Evolutionary conservation across 2,113 vertebrate species (phyloP), one percentile per base, ranked within the genome.

Genomic region (Myiopsitta monachus): DNA sequence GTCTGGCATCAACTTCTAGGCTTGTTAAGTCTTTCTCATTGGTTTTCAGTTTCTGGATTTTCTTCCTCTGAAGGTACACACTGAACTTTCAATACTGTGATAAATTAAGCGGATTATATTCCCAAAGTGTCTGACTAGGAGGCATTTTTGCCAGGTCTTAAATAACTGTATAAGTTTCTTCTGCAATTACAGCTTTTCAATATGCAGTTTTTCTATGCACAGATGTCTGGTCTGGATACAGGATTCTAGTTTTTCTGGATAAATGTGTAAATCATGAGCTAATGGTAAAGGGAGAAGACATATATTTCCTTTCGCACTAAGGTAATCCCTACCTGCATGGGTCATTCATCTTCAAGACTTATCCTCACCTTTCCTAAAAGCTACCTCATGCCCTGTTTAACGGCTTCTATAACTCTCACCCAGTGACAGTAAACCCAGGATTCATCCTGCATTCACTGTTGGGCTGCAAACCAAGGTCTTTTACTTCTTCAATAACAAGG

Each of bases 181-280:
- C n/a, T 63, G 26, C 23, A 72, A 43, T 19, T 83, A 31, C 16
- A 75, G 14, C 6, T 68, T 84, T 86, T 55, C 27, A 75, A 11
- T 0, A 0, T 6, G 12, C 14, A 88, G 18, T 26, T 81, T 88
- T 66, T 67, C 41, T 43, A 2, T 5, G 52, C 1, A 1, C 3
- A 41, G 4, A 3, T 30, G 33, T 46, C 46, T 81, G n/a, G 22
- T 79, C 51, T 39, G 14, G 14, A 22, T 70, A 8, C 7, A 22
- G 13, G 15, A 78, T n/a, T 63, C 22, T 22, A n/a, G 14, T 82
- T 85, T 85, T 82, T 7, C 31, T 47, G 9, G 51, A 51, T 6
- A 59, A 78, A 44, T 3, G 5, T 9, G 17, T 43, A 44, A 73
- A 77, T 33, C 7, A 11, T 3, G 8, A 86, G 27, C 9, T 49